phyloP scores from a whole-genome alignment of 2,888 invertebrate genomes.

The Neoaliturus tenellus region DNA sequence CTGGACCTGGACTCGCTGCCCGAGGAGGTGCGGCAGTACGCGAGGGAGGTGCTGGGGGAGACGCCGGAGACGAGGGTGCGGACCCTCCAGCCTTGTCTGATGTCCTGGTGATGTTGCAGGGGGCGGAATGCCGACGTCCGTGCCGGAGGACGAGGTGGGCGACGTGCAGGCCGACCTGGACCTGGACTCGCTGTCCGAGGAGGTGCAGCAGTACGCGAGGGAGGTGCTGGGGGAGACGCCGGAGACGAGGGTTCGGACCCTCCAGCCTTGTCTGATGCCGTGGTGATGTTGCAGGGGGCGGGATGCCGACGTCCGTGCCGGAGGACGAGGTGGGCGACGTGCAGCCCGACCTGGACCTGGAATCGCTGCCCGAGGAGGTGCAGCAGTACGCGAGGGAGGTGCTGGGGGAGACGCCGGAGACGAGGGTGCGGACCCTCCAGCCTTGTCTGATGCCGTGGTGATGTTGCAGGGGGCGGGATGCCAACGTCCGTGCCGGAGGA shows the following conservation, averaged over 20 bases:
- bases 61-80: slow-evolving; percentile 81
- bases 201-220: slow-evolving; percentile 81
- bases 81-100: too few species aligned
- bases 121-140: slow-evolving; percentile 32
- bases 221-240: slow-evolving; percentile 83
- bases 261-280: too few species aligned
- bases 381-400: slow-evolving; percentile 80
- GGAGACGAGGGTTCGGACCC: slow-evolving; percentile 79
- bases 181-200: slow-evolving; percentile 80
- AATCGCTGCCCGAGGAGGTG: slow-evolving; percentile 80
- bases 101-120: too few species aligned
- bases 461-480: slow-evolving; percentile 19
- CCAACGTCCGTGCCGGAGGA: slow-evolving; percentile 56
- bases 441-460: too few species aligned
- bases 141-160: slow-evolving; percentile 69
- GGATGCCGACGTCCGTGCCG: slow-evolving; percentile 40
- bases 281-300: slow-evolving; percentile 4
- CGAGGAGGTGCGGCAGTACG: slow-evolving; percentile 80
- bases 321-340: slow-evolving; percentile 72
- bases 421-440: slow-evolving; percentile 80
- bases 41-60: slow-evolving; percentile 81
- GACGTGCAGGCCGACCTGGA: slow-evolving; percentile 79
- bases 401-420: slow-evolving; percentile 83
- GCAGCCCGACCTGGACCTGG: slow-evolving; percentile 79
- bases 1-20: slow-evolving; percentile 82